Evolutionary conservation across 2,113 vertebrate species (phyloP), one percentile per base, ranked within the genome.

Genomic region (Epinephelus fuscoguttatus): DNA sequence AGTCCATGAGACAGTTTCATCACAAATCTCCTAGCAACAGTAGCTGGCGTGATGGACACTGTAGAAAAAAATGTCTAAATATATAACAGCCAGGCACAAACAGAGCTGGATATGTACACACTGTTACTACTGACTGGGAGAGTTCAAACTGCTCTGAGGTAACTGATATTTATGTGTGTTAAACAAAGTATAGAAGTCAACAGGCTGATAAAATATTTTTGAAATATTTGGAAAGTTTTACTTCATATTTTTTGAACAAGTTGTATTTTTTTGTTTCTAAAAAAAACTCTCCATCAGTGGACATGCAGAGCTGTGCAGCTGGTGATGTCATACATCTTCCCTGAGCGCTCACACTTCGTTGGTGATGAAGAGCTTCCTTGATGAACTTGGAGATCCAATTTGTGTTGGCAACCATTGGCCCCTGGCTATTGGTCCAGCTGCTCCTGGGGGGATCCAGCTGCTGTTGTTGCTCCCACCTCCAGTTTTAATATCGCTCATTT

Each of bases 401-500:
- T 68, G 37, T 53, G 53, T n/a, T 47, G n/a, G 72, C 50, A 75
- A 14, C 49, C 33, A 12, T 57, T 19, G 56, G 33, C 40, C 55
- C 57, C 42, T 84, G 62, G 56, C 78, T 76, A 33, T 69, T 55
- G 53, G 55, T 77, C 25, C 55, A 14, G 50, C 53, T 67, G 81
- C 81, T 78, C 64, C 50, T 10, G 1, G 40, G 64, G 76, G 60
- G 67, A 70, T 85, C 30, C 73, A 78, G 70, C 50, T 50, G 68
- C 50, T 80, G 70, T 71, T 82, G 80, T 61, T 70, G 72, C 49
- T 71, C 30, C 72, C 64, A 9, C 85, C 80, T 69, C 79, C 66
- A 25, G 70, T 82, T 91, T 82, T 89, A 86, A 90, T 89, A 89
- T 91, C 47, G 30, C 93, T 92, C 80, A 81, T 92, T 86, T 80